Evolutionary conservation across 2,888 invertebrate species (phyloP).

Genomic region (Scaptomyza flava): DNA sequence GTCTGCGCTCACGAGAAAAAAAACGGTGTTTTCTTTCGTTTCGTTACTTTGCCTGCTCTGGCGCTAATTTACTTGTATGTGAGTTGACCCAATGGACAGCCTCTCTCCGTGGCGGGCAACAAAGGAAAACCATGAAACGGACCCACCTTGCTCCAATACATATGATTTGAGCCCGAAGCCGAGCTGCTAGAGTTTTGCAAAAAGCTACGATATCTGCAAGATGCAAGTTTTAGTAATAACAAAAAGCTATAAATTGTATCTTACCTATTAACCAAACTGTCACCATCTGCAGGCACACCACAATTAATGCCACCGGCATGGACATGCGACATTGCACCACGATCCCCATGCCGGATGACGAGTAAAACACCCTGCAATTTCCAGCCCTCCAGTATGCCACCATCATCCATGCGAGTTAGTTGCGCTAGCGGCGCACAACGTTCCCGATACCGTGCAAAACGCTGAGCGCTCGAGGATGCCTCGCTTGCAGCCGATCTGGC

Average conservation of each 20-base stretch:
- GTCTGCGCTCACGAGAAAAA: too few relatives aligned
- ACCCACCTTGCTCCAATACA: conserved; percentile 91
- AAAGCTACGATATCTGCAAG: conserved; percentile 82
- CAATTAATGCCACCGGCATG: conserved; percentile 92
- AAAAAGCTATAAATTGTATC: neutral
- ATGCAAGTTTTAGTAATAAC: neutral
- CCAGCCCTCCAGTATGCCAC: conserved; percentile 84
- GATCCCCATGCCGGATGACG: conserved; percentile 94
- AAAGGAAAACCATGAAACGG: conserved; percentile 94
- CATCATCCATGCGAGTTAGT: conserved; percentile 90
- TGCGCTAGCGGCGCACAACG: conserved; percentile 90
- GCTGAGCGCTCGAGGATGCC: conserved; percentile 45
- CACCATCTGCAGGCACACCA: conserved; percentile 85
- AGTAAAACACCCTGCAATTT: conserved; percentile 86
- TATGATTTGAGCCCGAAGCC: conserved; percentile 85
- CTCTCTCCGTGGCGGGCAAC: conserved; percentile 87
- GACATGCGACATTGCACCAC: conserved; percentile 94
- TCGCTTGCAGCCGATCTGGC: conserved; percentile 38
- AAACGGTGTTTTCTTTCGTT: neutral
- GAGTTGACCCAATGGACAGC: conserved; percentile 93
- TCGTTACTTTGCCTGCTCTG: neutral
- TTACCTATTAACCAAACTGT: conserved; percentile 83
- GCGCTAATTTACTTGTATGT: conserved; percentile 86
- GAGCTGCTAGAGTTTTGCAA: conserved; percentile 81
- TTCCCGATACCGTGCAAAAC: conserved; percentile 86